Base-by-base conservation (phyloP, 2,888 invertebrate genomes). In the Conops quadrifasciatus region DNA sequence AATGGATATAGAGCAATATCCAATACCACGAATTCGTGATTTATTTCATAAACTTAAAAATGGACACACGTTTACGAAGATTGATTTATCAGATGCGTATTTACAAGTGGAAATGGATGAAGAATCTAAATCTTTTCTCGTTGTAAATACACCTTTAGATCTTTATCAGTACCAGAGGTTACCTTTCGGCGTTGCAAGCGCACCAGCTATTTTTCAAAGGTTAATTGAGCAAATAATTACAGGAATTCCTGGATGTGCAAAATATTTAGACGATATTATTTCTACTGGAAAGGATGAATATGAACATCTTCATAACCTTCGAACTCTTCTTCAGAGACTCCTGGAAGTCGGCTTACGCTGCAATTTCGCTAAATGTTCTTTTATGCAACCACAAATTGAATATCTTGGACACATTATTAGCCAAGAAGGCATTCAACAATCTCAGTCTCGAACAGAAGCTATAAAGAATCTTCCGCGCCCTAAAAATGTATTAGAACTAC, bases 101-200 rank as follows among this genome's bases (percentile, higher is more conserved):
- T 75, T 83, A 71, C 30, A n/a, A n/a, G n/a, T n/a, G n/a, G n/a
- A n/a, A n/a, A n/a, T n/a, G n/a, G n/a, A n/a, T n/a, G 77, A 78
- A 5, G 74, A 77, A 63, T 74, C 78, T 73, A 74, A 76, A 67
- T 73, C 79, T 43, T 75, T 79, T 26, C 62, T 81, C 19, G 81
- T 81, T 4, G 77, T 84, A 28, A 81, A 75, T 70, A 84, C 83
- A 0, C 82, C 81, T 26, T 60, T 64, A n/a, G n/a, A n/a, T n/a
- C n/a, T n/a, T n/a, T n/a, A n/a, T n/a, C n/a, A n/a, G n/a, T n/a
- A n/a, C n/a, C n/a, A n/a, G n/a, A n/a, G n/a, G n/a, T n/a, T n/a
- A n/a, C n/a, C n/a, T n/a, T n/a, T n/a, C n/a, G n/a, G n/a, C n/a
- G n/a, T n/a, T n/a, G n/a, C n/a, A n/a, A n/a, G n/a, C n/a, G n/a